Evolutionary conservation across 2,113 vertebrate species (phyloP), one percentile per base, ranked within the genome.

Genomic region (Lipotes vexillifer): DNA sequence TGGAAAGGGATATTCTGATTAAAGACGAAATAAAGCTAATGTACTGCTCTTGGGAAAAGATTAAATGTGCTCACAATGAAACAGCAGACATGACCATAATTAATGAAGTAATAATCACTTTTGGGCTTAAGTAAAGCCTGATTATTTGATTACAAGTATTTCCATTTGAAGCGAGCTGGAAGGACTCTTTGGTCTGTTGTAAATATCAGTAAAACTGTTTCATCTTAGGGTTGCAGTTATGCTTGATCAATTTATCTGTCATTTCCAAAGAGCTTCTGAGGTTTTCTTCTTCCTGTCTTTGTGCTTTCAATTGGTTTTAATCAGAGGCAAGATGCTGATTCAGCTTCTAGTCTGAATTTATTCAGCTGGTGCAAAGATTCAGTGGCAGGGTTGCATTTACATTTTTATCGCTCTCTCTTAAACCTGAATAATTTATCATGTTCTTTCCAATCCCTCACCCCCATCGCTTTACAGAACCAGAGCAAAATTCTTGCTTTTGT

Each of bases 371-470:
- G 97, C 83, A 96, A 91, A 92, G 96, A 95, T 84, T 96, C 72
- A 20, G 78, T 92, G 89, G 61, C 90, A 75, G 78, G 63, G 69
- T 41, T 90, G 29, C 74, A 93, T 97, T 97, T 97, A 94, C 96
- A 96, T 96, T 97, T 97, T 97, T 96, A 97, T 96, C 95, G 90
- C 97, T 92, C 68, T 74, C 93, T 97, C 49, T 83, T 97, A 93
- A 95, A 90, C 93, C 78, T 96, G 97, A 96, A 97, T 97, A 97
- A 97, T 97, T 97, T 97, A 96, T 97, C 92, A 61, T 90, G 63
- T 77, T 93, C 74, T 66, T 92, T 46, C 90, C 44, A 91, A 52
- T 21, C 15, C 65, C 12, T 71, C 31, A 4, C 20, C 36, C 55
- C 27, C 63, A 38, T 63, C 77, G 13, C 83, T 89, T 65, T 89